Conservation (phyloP, 1,140 invertebrate species). For the Trichomalopsis sarcophagae region DNA sequence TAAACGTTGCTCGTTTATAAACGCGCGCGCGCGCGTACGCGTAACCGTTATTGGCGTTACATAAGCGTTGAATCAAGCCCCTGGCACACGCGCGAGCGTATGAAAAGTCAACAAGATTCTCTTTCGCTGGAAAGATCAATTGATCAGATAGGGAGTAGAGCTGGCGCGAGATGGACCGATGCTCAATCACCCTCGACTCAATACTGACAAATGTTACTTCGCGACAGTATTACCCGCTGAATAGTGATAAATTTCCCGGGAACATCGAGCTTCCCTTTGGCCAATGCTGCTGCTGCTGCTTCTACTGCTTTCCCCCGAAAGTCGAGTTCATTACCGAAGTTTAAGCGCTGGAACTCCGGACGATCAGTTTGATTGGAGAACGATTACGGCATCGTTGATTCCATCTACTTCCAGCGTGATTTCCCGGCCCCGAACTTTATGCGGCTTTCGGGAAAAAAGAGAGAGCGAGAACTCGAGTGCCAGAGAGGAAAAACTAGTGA, state of each 20-base stretch:
- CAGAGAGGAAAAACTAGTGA: constrained; percentile 17
- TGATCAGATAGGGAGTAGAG: neutral
- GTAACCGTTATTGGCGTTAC: too few species aligned
- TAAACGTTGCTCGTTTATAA: neutral
- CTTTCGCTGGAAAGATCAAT: neutral
- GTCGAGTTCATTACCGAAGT: constrained; percentile 61
- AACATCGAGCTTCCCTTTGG: constrained; percentile 19
- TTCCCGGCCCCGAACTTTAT: constrained; percentile 44
- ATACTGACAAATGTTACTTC: constrained; percentile 55
- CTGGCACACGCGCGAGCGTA: neutral
- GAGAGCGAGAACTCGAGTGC: neutral
- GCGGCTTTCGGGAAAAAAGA: neutral
- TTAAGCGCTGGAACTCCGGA: constrained; percentile 57
- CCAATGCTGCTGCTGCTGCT: neutral
- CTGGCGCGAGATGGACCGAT: constrained; percentile 10
- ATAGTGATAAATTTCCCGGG: constrained; percentile 58
- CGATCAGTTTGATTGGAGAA: constrained; percentile 49
- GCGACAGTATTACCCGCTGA: constrained; percentile 54
- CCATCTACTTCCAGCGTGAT: constrained; percentile 21
- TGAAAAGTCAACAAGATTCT: constrained; percentile 26
- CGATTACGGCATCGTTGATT: constrained; percentile 54
- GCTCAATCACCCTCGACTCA: constrained; percentile 51
- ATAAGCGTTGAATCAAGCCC: too few species aligned
- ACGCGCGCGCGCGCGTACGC: too few species aligned
- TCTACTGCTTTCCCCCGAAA: constrained; percentile 50